phyloP scores from a whole-genome alignment of 2,888 invertebrate genomes.

The Hirtodrosophila alboralis region DNA sequence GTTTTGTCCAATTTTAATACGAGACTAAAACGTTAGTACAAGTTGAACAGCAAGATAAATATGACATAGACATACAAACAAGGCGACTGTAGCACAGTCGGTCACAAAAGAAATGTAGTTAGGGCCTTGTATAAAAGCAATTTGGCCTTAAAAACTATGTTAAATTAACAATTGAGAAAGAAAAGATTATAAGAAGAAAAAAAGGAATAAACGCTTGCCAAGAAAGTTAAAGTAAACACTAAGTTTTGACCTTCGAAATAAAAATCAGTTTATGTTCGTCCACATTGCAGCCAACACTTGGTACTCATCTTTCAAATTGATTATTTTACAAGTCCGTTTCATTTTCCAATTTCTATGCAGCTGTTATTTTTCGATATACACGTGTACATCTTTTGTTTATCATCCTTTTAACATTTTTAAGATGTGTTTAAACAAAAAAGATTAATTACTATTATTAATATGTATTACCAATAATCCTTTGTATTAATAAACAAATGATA shows the following conservation, averaged over 20 bases:
- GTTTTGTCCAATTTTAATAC: slow-evolving; percentile 68
- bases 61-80: slow-evolving; percentile 38
- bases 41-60: slow-evolving; percentile 29
- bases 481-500: slow-evolving; percentile 75
- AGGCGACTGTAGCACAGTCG: slow-evolving; percentile 28
- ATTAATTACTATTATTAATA: slow-evolving; percentile 75
- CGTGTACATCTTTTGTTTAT: slow-evolving; percentile 41
- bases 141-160: slow-evolving; percentile 54
- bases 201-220: slow-evolving; percentile 64
- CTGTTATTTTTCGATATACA: slow-evolving; percentile 30
- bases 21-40: slow-evolving; percentile 56
- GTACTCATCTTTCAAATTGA: slow-evolving; percentile 15
- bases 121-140: slow-evolving; percentile 46
- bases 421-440: slow-evolving; percentile 66
- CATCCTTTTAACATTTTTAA: slow-evolving; percentile 58
- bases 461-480: slow-evolving; percentile 78
- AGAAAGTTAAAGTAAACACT: slow-evolving; percentile 57
- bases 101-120: slow-evolving; percentile 33
- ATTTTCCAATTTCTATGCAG: slow-evolving; percentile 24
- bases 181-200: slow-evolving; percentile 29
- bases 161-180: slow-evolving; percentile 36
- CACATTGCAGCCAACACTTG: slow-evolving; percentile 28
- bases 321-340: slow-evolving; percentile 27
- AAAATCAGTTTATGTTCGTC: slow-evolving; percentile 68
- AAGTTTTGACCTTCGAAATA: slow-evolving; percentile 63